These are phyloP conservation scores for Hylia prasina DNA, from an alignment of 2,113 vertebrate genomes.

Conservation along the genomic window DNA sequence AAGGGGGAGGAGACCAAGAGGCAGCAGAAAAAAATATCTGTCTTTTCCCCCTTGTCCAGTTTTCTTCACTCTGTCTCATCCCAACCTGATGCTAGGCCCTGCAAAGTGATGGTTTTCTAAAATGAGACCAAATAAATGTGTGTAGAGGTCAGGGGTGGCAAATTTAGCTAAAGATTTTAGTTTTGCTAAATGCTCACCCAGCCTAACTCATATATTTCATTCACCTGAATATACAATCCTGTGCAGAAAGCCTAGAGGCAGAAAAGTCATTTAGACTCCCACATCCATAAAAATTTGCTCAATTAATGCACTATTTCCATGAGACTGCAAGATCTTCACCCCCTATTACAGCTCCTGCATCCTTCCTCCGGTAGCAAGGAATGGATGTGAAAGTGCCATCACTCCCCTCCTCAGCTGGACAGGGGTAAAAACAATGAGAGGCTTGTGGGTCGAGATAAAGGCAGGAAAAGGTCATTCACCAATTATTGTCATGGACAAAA, in stretches of 20 bases:
- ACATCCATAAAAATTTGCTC: conserved; percentile 48
- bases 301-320: conserved; percentile 17
- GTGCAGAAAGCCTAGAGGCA: conserved; percentile 29
- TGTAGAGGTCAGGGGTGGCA: not conserved
- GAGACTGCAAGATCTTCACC: not conserved
- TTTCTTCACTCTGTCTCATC: not conserved
- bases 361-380: not conserved
- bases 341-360: not conserved
- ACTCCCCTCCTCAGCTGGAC: not conserved
- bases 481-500: not conserved
- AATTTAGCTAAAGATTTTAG: conserved; percentile 51
- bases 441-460: fast-evolving
- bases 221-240: conserved; percentile 29
- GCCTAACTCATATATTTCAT: not conserved
- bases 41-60: not conserved
- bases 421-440: not conserved
- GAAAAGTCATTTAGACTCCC: conserved; percentile 43
- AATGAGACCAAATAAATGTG: conserved; percentile 13
- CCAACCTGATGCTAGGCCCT: not conserved
- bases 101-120: not conserved
- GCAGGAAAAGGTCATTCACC: not conserved
- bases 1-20: not conserved
- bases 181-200: conserved; percentile 30
- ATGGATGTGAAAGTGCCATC: not conserved
- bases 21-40: not conserved